Percentiles rank a stretch among this genome's conserved stretches.
phyloP scores from a whole-genome alignment of 2,888 invertebrate genomes.

The Scelioninae gen. 2 region DNA sequence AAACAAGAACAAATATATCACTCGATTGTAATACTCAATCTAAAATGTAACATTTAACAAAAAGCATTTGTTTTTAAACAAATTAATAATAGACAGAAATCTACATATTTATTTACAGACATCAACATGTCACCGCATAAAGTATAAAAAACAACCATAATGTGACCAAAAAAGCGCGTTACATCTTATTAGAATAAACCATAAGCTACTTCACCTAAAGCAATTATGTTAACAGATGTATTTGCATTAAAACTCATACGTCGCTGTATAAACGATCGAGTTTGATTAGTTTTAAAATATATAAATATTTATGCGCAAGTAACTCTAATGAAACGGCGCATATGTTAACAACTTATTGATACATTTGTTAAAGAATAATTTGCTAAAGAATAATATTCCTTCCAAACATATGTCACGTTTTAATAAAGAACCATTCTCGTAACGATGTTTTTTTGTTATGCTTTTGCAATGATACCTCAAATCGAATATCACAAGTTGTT shows the following conservation, averaged over 20 bases:
- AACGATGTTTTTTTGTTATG: slow-evolving; percentile 15
- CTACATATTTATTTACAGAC: slow-evolving; percentile 18
- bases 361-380: too few species aligned
- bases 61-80: too few species aligned
- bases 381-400: not conserved
- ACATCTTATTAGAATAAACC: slow-evolving; percentile 32
- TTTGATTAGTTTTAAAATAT: slow-evolving; percentile 47
- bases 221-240: slow-evolving; percentile 50
- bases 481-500: slow-evolving; percentile 50
- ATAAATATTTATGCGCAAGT: slow-evolving; percentile 49
- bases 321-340: slow-evolving; percentile 13
- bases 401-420: not conserved
- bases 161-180: slow-evolving; percentile 13
- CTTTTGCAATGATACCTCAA: slow-evolving; percentile 20
- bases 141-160: slow-evolving; percentile 14
- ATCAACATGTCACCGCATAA: slow-evolving; percentile 25
- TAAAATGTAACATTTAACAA: too few species aligned
- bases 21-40: too few species aligned
- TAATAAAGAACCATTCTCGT: not conserved
- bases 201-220: slow-evolving; percentile 42
- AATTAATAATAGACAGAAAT: too few species aligned
- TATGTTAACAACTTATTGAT: not conserved
- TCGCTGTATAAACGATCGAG: slow-evolving; percentile 30
- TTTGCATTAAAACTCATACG: slow-evolving; percentile 33
- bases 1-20: too few species aligned